Base-by-base conservation (phyloP, 1,140 invertebrate genomes). In the Argopecten irradians region DNA sequence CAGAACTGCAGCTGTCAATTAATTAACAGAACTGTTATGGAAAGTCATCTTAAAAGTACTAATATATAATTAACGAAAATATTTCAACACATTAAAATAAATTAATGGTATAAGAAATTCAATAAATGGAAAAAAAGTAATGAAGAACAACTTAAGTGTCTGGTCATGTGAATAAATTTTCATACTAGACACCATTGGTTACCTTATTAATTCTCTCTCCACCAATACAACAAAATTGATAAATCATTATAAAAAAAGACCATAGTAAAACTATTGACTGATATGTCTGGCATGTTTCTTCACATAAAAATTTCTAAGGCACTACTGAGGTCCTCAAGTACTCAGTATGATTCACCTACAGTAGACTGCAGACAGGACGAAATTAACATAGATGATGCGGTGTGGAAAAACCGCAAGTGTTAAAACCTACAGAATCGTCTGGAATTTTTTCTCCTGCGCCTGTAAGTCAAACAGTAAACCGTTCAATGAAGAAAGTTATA, bases 311-410 rank as follows among this genome's bases (percentile, higher is more conserved):
- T 71, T 71, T n/a, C 55, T 71, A 71, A n/a, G 28, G 55, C 55
- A 71, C 55, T 71, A 71, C 1, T 71, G 55, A 71, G 55, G 55
- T 71, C 55, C 55, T 16, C 55, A 71, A 71, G 55, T 71, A 71
- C 55, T 71, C 55, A 71, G 55, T 22, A 71, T 71, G 55, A 71
- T 71, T 71, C 55, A 71, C 55, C 55, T 71, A 71, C 55, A 71
- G 55, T 71, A 71, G 55, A 71, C 55, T 71, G 55, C 55, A 71
- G 55, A 71, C 55, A 71, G 55, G 55, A 71, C 55, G 28, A 71
- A 71, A 71, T 71, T 71, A 71, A 71, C 55, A 71, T 71, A 71
- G 55, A 71, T 71, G 55, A 71, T 71, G 55, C 55, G 55, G 55
- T 71, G 55, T 71, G 55, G 55, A 71, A 71, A 71, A 71, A 71